Conservation (phyloP, 2,113 vertebrate species). For the Oryzias celebensis region DNA sequence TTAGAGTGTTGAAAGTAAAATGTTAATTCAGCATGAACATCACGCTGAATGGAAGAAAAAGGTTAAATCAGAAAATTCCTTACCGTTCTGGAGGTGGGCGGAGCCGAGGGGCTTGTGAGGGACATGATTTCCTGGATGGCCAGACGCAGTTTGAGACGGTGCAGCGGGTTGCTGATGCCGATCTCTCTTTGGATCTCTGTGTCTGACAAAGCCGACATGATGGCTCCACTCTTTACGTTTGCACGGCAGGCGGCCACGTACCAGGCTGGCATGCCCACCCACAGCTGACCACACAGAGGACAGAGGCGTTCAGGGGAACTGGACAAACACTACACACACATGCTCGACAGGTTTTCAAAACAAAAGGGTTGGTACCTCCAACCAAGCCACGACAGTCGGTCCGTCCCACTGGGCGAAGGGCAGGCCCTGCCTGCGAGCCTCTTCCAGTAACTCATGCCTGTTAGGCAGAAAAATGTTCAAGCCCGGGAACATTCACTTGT, state of each 20-base stretch:
- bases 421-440: constrained; percentile 90
- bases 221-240: constrained; percentile 96
- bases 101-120: constrained; percentile 93
- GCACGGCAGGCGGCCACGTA: constrained; percentile 97
- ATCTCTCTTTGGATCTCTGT: constrained; percentile 98
- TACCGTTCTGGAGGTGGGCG: constrained; percentile 96
- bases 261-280: constrained; percentile 99
- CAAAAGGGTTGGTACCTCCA: constrained; percentile 81
- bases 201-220: constrained; percentile 97
- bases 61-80: too few relatives aligned
- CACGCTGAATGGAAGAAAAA: too few relatives aligned
- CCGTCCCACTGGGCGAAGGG: constrained; percentile 98
- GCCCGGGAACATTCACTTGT: background rate
- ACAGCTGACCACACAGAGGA: constrained; percentile 78
- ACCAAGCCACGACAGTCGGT: constrained; percentile 94
- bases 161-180: constrained; percentile 95
- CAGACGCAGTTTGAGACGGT: constrained; percentile 91
- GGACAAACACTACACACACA: background rate
- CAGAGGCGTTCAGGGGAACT: background rate
- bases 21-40: constrained; percentile 23
- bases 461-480: constrained; percentile 15
- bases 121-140: constrained; percentile 99
- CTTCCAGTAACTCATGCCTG: constrained; percentile 92
- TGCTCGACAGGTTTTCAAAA: background rate
- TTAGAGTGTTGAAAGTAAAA: constrained; percentile 22